Evolutionary conservation across 2,888 invertebrate species (phyloP).

Genomic region (Apotomis capreana): DNA sequence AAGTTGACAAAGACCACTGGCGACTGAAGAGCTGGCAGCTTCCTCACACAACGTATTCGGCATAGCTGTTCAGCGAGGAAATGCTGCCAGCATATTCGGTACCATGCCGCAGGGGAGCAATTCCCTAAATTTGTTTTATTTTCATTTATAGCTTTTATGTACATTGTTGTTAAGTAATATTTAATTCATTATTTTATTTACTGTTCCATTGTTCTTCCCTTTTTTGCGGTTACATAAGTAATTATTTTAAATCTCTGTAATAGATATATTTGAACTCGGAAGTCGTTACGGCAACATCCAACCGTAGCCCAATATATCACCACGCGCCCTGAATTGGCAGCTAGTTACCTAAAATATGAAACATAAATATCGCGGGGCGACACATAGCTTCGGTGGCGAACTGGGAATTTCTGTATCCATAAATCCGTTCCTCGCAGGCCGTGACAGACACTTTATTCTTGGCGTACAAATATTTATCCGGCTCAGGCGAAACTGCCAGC

Average conservation of each 20-base stretch:
- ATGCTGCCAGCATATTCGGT: too few species aligned
- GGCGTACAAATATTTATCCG: constrained; percentile 39
- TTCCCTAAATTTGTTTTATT: too few species aligned
- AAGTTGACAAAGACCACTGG: too few species aligned
- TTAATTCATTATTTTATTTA: too few species aligned
- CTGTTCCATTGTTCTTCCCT: too few species aligned
- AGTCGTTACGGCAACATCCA: constrained; percentile 13
- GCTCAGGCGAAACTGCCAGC: constrained; percentile 16
- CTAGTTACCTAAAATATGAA: constrained; percentile 37
- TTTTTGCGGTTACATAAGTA: too few species aligned
- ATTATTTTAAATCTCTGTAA: neutral
- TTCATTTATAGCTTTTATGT: too few species aligned
- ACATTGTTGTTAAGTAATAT: too few species aligned
- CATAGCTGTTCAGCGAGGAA: too few species aligned
- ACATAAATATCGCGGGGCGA: constrained; percentile 35
- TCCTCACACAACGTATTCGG: too few species aligned
- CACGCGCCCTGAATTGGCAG: constrained; percentile 30
- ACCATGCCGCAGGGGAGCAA: too few species aligned
- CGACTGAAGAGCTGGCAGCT: too few species aligned
- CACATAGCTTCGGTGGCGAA: constrained; percentile 33
- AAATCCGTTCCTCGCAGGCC: constrained; percentile 35
- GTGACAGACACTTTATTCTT: constrained; percentile 42
- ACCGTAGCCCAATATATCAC: constrained; percentile 24
- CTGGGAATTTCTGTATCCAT: constrained; percentile 36
- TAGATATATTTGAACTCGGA: neutral